Evolutionary conservation across 2,888 invertebrate genomes (phyloP), one percentile per base, ranked within the genome.

Genomic region (Omphaloscelis lunosa): DNA sequence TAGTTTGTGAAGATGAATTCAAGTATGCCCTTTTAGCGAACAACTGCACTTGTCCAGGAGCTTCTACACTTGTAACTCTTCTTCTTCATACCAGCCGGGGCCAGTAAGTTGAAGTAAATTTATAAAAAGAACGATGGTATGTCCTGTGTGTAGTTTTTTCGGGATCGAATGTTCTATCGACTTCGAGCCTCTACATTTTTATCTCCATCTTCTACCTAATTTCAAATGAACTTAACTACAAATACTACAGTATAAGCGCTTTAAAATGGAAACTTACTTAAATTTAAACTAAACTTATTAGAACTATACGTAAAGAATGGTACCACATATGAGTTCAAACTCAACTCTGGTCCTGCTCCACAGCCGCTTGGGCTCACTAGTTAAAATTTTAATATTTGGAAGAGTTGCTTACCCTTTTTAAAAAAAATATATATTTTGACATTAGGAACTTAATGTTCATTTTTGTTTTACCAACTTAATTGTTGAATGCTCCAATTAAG

Each of bases 1-100:
- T 99, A 27, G 99, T 99, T 56, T 99, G 99, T 95, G 99, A 99
- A 95, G 99, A 99, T 94, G 99, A 99, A 96, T 99, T 99, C 96
- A 99, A 99, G 95, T 99, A 99, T 94, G 99, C 99, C 39, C 97
- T 99, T 79, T 97, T 99, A 87, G 99, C 99, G 82, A 99, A 99
- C 97, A 99, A 99, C 96, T 99, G 99, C 96, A 98, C 99, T 83
- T 99, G 99, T 95, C 99, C 99, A 0, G 99, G 99, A 27, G 99
- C 99, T 23, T 99, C 99, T 65, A 99, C 99, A 0, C 97, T 99
- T 80, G 99, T 99, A 86, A 99, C 99, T 1, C 97, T 99, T 1
- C 97, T 99, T 68, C 97, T 99, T 77, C 99, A 99, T 94, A 99
- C 99, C 3, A 99, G 99, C 75, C 97, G 99, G 79, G 99, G 99